Percentiles rank a stretch among this genome's conserved stretches.
These are phyloP conservation scores for Trogon melanurus DNA, from an alignment of 2,113 vertebrate genomes.

Conservation along the genomic window DNA sequence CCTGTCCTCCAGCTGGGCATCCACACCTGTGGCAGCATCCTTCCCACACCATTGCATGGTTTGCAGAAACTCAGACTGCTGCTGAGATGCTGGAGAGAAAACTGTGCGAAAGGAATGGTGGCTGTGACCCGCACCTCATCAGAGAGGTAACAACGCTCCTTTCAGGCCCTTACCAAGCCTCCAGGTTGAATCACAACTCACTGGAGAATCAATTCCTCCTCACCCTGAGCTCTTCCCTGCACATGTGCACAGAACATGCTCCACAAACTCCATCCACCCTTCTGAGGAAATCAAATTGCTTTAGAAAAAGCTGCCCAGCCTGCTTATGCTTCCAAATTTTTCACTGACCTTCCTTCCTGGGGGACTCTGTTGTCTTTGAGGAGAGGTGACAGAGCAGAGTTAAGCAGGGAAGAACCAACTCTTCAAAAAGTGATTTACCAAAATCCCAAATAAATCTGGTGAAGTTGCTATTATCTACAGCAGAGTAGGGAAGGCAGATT, in stretches of 20 bases:
- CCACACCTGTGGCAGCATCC: background rate
- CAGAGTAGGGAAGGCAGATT: background rate
- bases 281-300: background rate
- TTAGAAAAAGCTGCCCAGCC: background rate
- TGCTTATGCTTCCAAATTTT: background rate
- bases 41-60: accelerated
- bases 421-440: background rate
- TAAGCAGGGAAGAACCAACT: background rate
- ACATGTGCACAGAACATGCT: background rate
- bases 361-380: background rate
- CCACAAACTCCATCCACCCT: background rate
- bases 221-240: background rate
- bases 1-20: accelerated
- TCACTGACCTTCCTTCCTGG: background rate
- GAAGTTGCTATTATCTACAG: background rate
- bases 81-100: background rate
- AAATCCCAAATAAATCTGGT: background rate
- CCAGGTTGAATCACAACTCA: background rate
- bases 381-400: background rate
- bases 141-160: background rate
- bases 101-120: background rate
- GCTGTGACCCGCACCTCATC: background rate
- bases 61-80: background rate
- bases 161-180: background rate
- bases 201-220: background rate